These are phyloP conservation scores for Ictidomys tridecemlineatus DNA, from an alignment of 2,113 vertebrate genomes.

Conservation along the genomic window DNA sequence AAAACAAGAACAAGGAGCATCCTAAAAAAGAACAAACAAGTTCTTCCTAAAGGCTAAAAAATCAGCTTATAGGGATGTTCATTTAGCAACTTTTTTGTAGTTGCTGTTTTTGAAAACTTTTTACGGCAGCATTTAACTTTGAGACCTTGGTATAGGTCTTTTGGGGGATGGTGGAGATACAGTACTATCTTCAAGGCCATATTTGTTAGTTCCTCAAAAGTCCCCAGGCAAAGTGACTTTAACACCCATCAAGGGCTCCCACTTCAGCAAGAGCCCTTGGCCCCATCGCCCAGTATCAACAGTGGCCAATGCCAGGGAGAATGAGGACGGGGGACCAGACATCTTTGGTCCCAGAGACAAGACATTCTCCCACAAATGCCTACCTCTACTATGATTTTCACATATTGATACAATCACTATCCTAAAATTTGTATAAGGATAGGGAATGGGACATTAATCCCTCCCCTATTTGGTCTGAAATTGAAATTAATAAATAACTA, in stretches of 20 bases:
- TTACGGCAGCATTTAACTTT: not conserved
- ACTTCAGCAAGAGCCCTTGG: not conserved
- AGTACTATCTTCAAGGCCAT: not conserved
- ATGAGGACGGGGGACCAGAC: not conserved
- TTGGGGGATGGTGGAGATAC: not conserved
- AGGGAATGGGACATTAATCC: not conserved
- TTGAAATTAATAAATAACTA: not conserved
- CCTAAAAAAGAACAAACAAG: constrained; percentile 18
- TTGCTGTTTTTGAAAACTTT: not conserved
- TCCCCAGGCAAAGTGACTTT: not conserved
- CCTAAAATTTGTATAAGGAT: not conserved
- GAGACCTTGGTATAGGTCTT: not conserved
- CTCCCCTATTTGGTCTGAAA: constrained; percentile 16
- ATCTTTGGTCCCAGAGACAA: not conserved
- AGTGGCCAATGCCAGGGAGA: not conserved
- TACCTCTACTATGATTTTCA: not conserved
- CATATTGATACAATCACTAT: not conserved
- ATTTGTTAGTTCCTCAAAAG: not conserved
- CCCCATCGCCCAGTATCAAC: not conserved
- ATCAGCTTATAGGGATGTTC: not conserved
- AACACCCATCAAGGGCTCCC: not conserved
- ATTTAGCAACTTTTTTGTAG: not conserved
- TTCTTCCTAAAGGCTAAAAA: constrained; percentile 18
- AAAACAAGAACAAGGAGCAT: not conserved
- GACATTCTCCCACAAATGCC: not conserved